phyloP scores from a whole-genome alignment of 2,888 invertebrate species.

The Protonemura montana region DNA sequence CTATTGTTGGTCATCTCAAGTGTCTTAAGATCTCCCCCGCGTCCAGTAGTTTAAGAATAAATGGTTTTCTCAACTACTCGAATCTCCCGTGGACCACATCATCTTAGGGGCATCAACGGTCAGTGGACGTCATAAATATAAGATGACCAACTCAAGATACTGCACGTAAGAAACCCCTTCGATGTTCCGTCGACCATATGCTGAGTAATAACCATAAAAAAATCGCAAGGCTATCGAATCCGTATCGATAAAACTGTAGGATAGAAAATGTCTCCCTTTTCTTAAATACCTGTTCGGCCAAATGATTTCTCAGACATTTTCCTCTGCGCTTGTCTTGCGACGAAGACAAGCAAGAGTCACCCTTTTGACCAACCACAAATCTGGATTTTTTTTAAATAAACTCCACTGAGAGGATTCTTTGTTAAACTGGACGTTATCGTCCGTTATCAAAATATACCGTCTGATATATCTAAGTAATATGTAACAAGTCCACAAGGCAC shows the following conservation, averaged over 20 bases:
- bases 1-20: conserved; percentile 22
- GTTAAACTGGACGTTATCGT: too few relatives aligned
- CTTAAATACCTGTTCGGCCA: background rate
- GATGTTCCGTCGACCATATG: background rate
- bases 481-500: too few relatives aligned
- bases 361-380: too few relatives aligned
- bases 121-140: conserved; percentile 29
- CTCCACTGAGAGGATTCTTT: too few relatives aligned
- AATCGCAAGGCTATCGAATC: background rate
- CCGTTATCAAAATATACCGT: too few relatives aligned
- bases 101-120: conserved; percentile 18
- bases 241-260: background rate
- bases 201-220: background rate
- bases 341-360: too few relatives aligned
- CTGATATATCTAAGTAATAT: too few relatives aligned
- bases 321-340: too few relatives aligned
- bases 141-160: conserved; percentile 19
- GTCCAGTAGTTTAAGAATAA: conserved; percentile 28
- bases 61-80: conserved; percentile 4
- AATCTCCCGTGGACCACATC: background rate
- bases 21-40: conserved; percentile 22
- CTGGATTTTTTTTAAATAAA: too few relatives aligned
- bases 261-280: background rate
- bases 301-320: background rate
- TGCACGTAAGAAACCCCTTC: background rate